Evolutionary conservation across 1,140 invertebrate genomes (phyloP), one percentile per base, ranked within the genome.

Genomic region (Littorina saxatilis): DNA sequence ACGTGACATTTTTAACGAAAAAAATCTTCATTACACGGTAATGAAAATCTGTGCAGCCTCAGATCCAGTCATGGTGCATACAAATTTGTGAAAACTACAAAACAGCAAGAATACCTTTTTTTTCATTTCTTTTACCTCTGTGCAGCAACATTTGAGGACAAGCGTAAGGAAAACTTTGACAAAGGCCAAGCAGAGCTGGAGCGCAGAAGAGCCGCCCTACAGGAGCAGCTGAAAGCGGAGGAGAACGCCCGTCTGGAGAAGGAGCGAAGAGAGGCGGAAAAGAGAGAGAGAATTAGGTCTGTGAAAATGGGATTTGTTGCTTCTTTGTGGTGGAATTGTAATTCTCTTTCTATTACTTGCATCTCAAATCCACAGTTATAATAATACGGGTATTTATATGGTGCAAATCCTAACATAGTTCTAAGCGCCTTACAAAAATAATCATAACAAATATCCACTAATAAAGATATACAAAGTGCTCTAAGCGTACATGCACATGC

Each of bases 111-210:
- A 66, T 13, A 27, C 61, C 32, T 66, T 66, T 13, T 9, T 66
- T 66, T 32, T 66, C 11, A 7, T 32, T 29, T 37, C 11, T 37
- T 29, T 13, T 73, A 4, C 66, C 7, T 43, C n/a, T 20, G 7
- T 68, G 35, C 75, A 95, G 96, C 95, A 77, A 97, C 97, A 1
- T 99, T 99, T 93, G 98, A 99, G 92, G 98, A 99, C 92, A 97
- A 98, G 91, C 94, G 98, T 32, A 96, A 98, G 92, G 98, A 99
- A 92, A 99, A 99, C 93, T 98, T 97, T 93, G 98, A 99, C 80
- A 97, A 98, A 90, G 99, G 99, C 1, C 98, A 99, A 91, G 98
- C 98, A 0, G 99, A 99, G 93, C 93, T 99, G 66, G 98, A 99
- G 89, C 94, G 97, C 82, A 93, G 98, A 79, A 93, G 99, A 50